Percentiles rank a stretch among this genome's conserved stretches.
These are phyloP conservation scores for Loxodonta africana DNA, from an alignment of 2,113 vertebrate species.

Conservation along the genomic window DNA sequence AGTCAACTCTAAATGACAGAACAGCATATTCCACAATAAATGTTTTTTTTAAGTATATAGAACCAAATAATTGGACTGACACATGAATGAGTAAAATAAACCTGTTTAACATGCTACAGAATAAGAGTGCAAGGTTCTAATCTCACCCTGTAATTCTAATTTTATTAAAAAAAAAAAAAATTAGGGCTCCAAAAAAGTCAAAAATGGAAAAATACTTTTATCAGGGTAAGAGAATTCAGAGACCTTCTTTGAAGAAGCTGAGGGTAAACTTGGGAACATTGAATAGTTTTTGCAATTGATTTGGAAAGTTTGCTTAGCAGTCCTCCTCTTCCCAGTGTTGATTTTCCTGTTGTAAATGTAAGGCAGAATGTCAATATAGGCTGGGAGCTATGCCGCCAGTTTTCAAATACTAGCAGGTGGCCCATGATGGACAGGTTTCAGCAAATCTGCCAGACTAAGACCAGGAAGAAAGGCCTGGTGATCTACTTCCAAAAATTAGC, in stretches of 20 bases:
- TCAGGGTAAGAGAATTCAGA: neutral
- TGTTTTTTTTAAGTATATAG: slow-evolving; percentile 1
- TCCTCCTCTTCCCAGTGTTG: neutral
- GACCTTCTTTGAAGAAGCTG: neutral
- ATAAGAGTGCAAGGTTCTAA: neutral
- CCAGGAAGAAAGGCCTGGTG: neutral
- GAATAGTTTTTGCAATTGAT: neutral
- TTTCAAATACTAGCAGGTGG: neutral
- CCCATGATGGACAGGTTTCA: neutral
- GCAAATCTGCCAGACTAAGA: neutral
- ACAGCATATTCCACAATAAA: neutral
- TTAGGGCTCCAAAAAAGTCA: neutral
- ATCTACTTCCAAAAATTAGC: neutral
- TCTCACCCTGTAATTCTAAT: neutral
- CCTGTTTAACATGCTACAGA: neutral
- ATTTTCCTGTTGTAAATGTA: neutral
- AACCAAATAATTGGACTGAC: neutral
- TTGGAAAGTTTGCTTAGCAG: neutral
- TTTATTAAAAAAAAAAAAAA: neutral
- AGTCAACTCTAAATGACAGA: neutral
- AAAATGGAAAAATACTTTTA: neutral
- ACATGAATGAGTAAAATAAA: neutral
- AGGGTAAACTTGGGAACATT: neutral
- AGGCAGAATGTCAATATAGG: neutral
- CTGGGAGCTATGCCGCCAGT: neutral